Percentiles rank a stretch among this genome's conserved stretches.
phyloP scores from a whole-genome alignment of 2,113 vertebrate species.

The Myotis lucifugus region DNA sequence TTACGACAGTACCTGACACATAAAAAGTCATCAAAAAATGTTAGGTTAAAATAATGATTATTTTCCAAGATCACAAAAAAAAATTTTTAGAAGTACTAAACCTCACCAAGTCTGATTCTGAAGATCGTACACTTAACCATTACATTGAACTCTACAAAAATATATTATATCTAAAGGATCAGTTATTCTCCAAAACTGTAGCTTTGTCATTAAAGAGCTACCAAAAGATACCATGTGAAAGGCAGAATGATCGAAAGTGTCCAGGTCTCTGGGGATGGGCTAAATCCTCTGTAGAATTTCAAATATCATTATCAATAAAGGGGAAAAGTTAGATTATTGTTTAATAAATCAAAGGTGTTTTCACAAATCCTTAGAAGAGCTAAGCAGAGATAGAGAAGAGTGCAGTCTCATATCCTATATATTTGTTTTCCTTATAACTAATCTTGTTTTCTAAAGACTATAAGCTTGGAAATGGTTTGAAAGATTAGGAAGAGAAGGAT shows the following conservation, averaged over 20 bases:
- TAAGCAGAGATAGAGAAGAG: neutral
- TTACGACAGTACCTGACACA: neutral
- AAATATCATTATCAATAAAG: neutral
- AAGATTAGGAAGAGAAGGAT: neutral
- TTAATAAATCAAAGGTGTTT: neutral
- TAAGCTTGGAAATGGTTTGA: neutral
- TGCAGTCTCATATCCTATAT: neutral
- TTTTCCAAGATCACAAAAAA: neutral
- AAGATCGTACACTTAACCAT: neutral
- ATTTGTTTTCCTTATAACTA: neutral
- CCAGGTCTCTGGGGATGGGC: neutral
- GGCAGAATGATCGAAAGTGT: neutral
- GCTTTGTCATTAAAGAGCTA: neutral
- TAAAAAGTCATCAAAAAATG: neutral
- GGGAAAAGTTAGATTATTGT: neutral
- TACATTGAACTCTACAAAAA: neutral
- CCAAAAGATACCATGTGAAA: neutral
- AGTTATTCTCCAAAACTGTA: neutral
- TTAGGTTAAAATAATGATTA: constrained; percentile 5
- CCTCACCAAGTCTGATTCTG: neutral
- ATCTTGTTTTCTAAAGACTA: neutral
- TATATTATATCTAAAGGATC: neutral
- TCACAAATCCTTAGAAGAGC: neutral
- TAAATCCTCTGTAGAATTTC: neutral
- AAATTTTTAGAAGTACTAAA: neutral